phyloP scores from a whole-genome alignment of 2,113 vertebrate species.

The Barbus barbus region DNA sequence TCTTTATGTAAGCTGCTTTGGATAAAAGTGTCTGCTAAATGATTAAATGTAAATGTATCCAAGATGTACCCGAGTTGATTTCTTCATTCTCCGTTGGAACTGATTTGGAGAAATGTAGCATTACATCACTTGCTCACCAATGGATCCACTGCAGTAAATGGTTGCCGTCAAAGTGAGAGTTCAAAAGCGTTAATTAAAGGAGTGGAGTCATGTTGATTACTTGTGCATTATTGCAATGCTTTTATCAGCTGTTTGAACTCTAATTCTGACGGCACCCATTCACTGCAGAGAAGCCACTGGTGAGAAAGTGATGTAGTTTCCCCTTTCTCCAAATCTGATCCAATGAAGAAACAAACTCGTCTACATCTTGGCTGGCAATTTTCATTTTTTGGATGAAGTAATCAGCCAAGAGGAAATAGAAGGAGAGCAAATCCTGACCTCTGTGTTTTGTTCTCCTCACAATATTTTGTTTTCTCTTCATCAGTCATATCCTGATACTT shows the following conservation, averaged over 20 bases:
- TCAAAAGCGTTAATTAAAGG: too few relatives aligned
- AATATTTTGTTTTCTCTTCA: constrained; percentile 93
- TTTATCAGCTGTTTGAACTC: not conserved
- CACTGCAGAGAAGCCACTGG: not conserved
- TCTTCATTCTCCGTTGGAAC: not conserved
- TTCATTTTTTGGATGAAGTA: not conserved
- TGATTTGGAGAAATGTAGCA: too few relatives aligned
- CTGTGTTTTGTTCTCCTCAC: constrained; percentile 95
- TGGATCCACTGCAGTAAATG: not conserved
- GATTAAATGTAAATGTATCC: too few relatives aligned
- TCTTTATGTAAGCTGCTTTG: too few relatives aligned
- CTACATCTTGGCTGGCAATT: not conserved
- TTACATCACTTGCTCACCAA: not conserved
- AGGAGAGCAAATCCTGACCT: constrained; percentile 78
- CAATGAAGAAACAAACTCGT: not conserved
- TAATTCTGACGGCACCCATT: not conserved
- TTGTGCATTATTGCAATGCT: not conserved
- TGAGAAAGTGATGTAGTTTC: not conserved
- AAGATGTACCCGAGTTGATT: not conserved
- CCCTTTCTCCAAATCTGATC: not conserved
- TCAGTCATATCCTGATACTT: constrained; percentile 95
- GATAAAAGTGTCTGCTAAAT: too few relatives aligned
- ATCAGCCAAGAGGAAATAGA: not conserved
- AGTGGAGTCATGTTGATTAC: too few relatives aligned
- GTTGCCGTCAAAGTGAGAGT: too few relatives aligned